Percentiles rank a stretch among this genome's conserved stretches.
Conservation (phyloP, 2,113 vertebrate genomes). For the Siniperca chuatsi region DNA sequence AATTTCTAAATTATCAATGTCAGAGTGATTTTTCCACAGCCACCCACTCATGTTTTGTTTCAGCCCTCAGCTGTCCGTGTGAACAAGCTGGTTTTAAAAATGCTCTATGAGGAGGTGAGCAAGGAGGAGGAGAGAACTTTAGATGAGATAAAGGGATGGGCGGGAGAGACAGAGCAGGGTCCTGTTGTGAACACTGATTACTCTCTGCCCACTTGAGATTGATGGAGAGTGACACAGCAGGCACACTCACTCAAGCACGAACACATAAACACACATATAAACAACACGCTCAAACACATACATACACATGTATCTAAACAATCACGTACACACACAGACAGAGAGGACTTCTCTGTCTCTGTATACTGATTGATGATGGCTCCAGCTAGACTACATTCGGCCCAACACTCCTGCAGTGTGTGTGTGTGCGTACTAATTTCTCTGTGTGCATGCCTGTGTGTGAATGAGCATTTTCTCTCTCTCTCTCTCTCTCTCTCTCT, state of each 20-base stretch:
- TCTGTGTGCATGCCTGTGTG: slow-evolving; percentile 1
- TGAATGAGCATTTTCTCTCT: slow-evolving; percentile 1
- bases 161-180: slow-evolving; percentile 58
- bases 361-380: slow-evolving; percentile 68
- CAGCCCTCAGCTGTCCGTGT: slow-evolving; percentile 9
- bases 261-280: slow-evolving; percentile 15
- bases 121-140: slow-evolving; percentile 62
- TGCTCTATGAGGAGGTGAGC: slow-evolving; percentile 19
- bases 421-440: slow-evolving; percentile 11
- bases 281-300: slow-evolving; percentile 12
- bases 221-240: slow-evolving; percentile 78
- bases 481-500: neutral
- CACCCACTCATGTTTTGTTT: slow-evolving; percentile 17
- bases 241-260: slow-evolving; percentile 32
- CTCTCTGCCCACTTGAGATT: slow-evolving; percentile 78
- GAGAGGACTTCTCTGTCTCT: slow-evolving; percentile 32
- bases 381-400: slow-evolving; percentile 53
- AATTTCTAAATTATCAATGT: slow-evolving; percentile 33
- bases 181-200: slow-evolving; percentile 83
- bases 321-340: neutral
- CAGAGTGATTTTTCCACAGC: slow-evolving; percentile 13
- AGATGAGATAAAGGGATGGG: slow-evolving; percentile 67
- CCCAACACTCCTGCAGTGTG: slow-evolving; percentile 33
- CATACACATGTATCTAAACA: slow-evolving; percentile 32
- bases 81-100: slow-evolving; percentile 39